Conservation (phyloP, 2,113 vertebrate genomes). For the Hippocampus abdominalis region DNA sequence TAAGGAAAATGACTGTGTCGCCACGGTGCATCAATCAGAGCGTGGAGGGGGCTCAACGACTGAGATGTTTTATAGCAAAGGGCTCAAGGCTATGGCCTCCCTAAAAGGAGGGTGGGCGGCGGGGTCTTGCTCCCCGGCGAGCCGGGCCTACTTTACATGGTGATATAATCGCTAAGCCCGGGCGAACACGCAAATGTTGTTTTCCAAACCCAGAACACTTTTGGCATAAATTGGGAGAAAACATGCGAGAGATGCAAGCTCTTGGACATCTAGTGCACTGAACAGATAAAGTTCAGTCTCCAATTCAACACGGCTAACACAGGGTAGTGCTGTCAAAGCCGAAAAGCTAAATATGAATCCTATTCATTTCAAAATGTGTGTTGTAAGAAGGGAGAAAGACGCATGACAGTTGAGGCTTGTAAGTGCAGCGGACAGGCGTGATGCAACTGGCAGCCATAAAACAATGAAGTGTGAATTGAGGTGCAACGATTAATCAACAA, state of each 20-base stretch:
- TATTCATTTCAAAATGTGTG: conserved; percentile 24
- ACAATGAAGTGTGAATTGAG: too few species aligned
- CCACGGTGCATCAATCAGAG: conserved; percentile 29
- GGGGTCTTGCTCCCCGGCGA: not conserved
- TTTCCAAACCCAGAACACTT: conserved; percentile 30
- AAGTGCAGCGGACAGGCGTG: conserved; percentile 1
- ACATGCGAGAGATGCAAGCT: conserved; percentile 39
- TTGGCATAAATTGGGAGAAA: conserved; percentile 41
- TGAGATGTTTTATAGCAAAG: conserved; percentile 17
- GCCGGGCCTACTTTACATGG: conserved; percentile 42
- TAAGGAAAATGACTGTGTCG: conserved; percentile 32
- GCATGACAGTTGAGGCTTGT: not conserved
- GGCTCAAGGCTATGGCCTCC: conserved; percentile 29
- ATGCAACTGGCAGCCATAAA: conserved; percentile 3
- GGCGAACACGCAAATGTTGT: conserved; percentile 39
- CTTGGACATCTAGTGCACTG: conserved; percentile 28
- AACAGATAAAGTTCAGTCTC: conserved; percentile 22
- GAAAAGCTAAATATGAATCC: conserved; percentile 19
- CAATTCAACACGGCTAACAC: conserved; percentile 7
- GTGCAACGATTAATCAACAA: too few species aligned
- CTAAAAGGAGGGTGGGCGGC: conserved; percentile 20
- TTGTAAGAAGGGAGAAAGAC: conserved; percentile 11
- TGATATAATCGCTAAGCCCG: conserved; percentile 46
- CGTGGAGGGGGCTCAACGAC: conserved; percentile 25
- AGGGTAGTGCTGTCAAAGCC: conserved; percentile 24